Evolutionary conservation across 2,888 invertebrate species (phyloP), one percentile per base, ranked within the genome.

Genomic region (Eristalis arbustorum): DNA sequence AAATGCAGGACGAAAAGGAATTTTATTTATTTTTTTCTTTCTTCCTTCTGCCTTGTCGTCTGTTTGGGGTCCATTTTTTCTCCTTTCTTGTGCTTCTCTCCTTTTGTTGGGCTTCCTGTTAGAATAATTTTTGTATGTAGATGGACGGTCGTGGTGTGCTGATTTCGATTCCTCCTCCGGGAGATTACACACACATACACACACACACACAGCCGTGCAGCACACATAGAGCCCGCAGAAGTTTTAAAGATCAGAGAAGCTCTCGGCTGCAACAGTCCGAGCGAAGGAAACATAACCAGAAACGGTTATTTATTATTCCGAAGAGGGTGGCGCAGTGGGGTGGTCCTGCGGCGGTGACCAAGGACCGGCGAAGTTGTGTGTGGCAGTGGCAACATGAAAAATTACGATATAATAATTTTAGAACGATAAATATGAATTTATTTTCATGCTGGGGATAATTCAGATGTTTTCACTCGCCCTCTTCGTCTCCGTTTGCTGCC

Each of bases 351-450:
- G 69, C 23, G 23, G 57, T 81, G 69, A 42, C 74, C 73, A 64
- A 71, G 57, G 69, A 73, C 61, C 49, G 66, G 23, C 59, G 71
- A 59, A 64, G 40, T 61, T 59, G 63, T 49, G 61, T 87, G 74
- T 88, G 88, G 89, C 82, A 84, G 89, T 88, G 89, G 89, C 88
- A 89, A 89, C 89, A 89, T 90, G 89, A 89, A 89, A 89, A 89
- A 90, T 89, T 89, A 89, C 89, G 88, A 88, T 89, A 89, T 89
- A 90, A 90, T 89, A 89, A 89, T 90, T 90, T 90, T 90, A 89
- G 88, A 90, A 89, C 89, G 89, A 90, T 89, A 90, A 89, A 90
- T 89, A 90, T 89, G 89, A 90, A 90, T 90, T 90, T 89, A 89
- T 88, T 90, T 90, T 89, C 89, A 89, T 88, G 89, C 88, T 84